phyloP scores from a whole-genome alignment of 1,140 invertebrate genomes.

The Cydia splendana region DNA sequence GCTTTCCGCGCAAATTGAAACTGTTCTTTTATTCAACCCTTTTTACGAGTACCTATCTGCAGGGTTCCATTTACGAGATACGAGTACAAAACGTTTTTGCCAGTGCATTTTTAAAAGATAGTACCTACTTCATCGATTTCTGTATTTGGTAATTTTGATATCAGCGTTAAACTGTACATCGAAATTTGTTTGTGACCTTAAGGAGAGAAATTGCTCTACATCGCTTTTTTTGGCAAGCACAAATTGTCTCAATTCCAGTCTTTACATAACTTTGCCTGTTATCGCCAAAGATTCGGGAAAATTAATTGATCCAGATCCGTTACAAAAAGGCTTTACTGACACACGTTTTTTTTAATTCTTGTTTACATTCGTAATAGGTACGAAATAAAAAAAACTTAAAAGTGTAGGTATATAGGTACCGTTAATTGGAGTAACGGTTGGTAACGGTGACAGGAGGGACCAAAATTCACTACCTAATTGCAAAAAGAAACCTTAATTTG shows the following conservation, averaged over 20 bases:
- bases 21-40: slow-evolving; percentile 38
- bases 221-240: background rate
- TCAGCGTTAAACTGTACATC: background rate
- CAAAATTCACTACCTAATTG: too few relatives aligned
- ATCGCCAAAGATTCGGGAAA: background rate
- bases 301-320: background rate
- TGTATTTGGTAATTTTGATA: background rate
- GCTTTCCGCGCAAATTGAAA: slow-evolving; percentile 51
- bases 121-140: background rate
- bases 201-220: background rate
- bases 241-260: background rate
- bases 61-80: slow-evolving; percentile 8
- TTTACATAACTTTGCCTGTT: background rate
- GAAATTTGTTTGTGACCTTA: slow-evolving; percentile 11
- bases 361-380: too few relatives aligned
- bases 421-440: too few relatives aligned
- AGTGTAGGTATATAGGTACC: too few relatives aligned
- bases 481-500: too few relatives aligned
- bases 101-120: background rate
- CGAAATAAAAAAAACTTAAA: too few relatives aligned
- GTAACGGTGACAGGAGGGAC: too few relatives aligned
- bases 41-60: background rate
- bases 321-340: background rate
- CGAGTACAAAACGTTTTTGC: background rate
- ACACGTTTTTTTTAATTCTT: background rate